A percentile compares a stretch with the other conserved stretches of the same genome.
Evolutionary conservation across 2,113 vertebrate species (phyloP).

Genomic region (Oryzias melastigma): DNA sequence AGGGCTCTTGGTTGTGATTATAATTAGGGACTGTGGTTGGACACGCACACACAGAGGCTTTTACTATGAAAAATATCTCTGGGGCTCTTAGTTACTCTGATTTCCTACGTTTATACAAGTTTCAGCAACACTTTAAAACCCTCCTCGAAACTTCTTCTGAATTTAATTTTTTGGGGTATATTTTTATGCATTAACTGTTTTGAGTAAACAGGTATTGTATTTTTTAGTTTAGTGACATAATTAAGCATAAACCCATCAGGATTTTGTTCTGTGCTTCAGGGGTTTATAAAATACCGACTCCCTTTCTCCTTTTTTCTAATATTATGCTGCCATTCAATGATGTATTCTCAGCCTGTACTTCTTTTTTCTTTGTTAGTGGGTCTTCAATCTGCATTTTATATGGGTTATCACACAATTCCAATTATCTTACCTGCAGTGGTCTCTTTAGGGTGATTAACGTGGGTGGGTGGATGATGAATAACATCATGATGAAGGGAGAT

Average conservation of each 20-base stretch:
- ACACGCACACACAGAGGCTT: constrained; percentile 8
- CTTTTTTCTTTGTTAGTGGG: constrained; percentile 23
- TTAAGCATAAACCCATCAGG: not conserved
- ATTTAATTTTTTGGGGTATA: not conserved
- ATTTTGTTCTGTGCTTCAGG: not conserved
- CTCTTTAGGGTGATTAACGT: constrained; percentile 17
- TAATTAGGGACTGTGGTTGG: constrained; percentile 33
- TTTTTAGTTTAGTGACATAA: not conserved
- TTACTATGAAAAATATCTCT: constrained; percentile 14
- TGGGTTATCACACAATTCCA: constrained; percentile 23
- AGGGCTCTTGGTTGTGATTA: constrained; percentile 30
- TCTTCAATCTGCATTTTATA: constrained; percentile 47
- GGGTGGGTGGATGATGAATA: constrained; percentile 20
- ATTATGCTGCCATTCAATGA: constrained; percentile 4
- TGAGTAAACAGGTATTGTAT: no score
- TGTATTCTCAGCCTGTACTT: constrained; percentile 1
- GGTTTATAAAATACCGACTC: not conserved
- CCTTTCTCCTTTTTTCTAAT: not conserved
- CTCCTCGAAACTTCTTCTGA: constrained; percentile 1
- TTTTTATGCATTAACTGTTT: no score
- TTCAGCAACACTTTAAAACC: constrained; percentile 14
- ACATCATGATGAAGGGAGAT: constrained; percentile 7
- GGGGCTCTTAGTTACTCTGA: constrained; percentile 2
- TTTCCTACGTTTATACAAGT: constrained; percentile 18
- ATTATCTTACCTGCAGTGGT: constrained; percentile 27